phyloP scores from a whole-genome alignment of 2,888 invertebrate genomes.

The Lithophane socia region DNA sequence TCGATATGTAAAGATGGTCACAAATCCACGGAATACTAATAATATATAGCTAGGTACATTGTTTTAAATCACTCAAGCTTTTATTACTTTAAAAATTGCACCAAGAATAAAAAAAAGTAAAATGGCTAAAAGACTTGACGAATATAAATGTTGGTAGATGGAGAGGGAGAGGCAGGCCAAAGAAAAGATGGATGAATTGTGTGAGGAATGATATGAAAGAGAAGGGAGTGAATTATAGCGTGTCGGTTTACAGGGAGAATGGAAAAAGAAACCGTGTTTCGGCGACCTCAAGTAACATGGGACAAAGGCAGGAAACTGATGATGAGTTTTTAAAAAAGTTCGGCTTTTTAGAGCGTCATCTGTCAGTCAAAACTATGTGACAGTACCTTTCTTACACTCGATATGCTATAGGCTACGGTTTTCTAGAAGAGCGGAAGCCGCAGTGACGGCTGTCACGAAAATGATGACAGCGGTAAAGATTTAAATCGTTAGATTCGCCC shows the following conservation, averaged over 20 bases:
- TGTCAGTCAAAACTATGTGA: no score
- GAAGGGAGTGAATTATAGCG: neutral
- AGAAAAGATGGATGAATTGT: neutral
- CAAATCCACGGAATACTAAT: neutral
- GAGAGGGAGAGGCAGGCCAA: neutral
- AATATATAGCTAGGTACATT: neutral
- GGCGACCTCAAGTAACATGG: no score
- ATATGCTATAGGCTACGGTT: neutral
- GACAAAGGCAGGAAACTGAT: no score
- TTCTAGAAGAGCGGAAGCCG: no score
- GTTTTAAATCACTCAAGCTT: conserved; percentile 3
- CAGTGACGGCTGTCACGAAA: no score
- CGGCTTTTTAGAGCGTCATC: neutral
- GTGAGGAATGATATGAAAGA: neutral
- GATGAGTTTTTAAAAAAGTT: neutral
- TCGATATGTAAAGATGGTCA: no score
- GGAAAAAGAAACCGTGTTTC: no score
- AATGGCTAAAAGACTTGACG: neutral
- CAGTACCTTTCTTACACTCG: neutral
- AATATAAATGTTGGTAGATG: neutral
- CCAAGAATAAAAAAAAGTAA: no score
- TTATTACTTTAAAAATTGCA: no score
- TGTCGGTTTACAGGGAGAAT: no score
- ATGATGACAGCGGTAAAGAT: no score
- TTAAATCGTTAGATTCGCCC: no score